These are phyloP conservation scores for Ovibos moschatus DNA, from an alignment of 2,113 vertebrate genomes.

Conservation along the genomic window DNA sequence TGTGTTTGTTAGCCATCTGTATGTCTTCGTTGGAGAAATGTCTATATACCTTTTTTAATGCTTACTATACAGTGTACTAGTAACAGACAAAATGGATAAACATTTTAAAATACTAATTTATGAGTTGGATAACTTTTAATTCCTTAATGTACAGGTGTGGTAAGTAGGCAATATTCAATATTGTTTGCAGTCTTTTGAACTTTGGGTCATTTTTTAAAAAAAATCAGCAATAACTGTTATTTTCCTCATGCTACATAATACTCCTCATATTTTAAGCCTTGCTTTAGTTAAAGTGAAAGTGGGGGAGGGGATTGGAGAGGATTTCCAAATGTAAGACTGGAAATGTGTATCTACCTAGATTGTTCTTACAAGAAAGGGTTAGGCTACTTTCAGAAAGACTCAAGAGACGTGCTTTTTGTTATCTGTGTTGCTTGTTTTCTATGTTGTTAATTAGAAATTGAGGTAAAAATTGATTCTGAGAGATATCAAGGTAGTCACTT, in stretches of 20 bases:
- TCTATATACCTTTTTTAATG: neutral
- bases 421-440: neutral
- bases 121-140: neutral
- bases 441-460: conserved; percentile 27
- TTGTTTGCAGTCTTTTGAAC: neutral
- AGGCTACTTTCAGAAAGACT: neutral
- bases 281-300: neutral
- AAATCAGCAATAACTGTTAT: neutral
- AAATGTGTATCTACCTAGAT: neutral
- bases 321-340: neutral
- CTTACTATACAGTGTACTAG: neutral
- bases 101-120: neutral
- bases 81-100: neutral
- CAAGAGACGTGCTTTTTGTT: neutral
- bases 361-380: neutral
- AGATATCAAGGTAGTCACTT: neutral
- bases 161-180: neutral
- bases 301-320: neutral
- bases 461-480: neutral
- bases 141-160: neutral
- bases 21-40: too few species aligned
- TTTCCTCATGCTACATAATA: neutral
- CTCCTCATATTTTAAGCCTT: neutral
- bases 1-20: too few species aligned
- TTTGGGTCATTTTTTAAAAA: neutral